These are phyloP conservation scores for Phyllotis vaccarum DNA, from an alignment of 2,797 vertebrate genomes.

Conservation along the genomic window DNA sequence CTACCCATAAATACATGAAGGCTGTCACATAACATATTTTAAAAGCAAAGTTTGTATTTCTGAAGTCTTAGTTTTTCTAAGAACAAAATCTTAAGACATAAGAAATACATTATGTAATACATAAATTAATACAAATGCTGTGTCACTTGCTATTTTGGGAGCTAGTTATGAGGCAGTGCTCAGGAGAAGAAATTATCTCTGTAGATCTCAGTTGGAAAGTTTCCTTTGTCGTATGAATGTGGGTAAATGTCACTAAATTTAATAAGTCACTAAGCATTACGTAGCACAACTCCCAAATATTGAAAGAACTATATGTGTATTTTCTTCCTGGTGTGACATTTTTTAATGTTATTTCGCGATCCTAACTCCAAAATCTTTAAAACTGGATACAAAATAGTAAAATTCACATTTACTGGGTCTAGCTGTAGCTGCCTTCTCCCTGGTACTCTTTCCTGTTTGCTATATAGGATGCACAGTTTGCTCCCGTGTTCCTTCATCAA, in stretches of 20 bases:
- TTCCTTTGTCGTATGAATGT: conserved; percentile 53
- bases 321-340: conserved; percentile 32
- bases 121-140: too few species aligned
- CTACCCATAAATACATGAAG: background rate
- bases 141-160: background rate
- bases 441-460: background rate
- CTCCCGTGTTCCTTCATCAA: background rate
- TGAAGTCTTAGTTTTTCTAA: conserved; percentile 50
- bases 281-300: conserved; percentile 7
- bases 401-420: background rate
- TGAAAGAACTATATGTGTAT: conserved; percentile 10
- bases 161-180: background rate
- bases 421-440: conserved; percentile 6
- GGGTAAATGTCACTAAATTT: conserved; percentile 30
- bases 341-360: conserved; percentile 21
- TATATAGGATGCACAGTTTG: background rate
- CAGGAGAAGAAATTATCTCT: background rate
- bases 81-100: conserved; percentile 44
- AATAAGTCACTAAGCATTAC: conserved; percentile 40
- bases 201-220: conserved; percentile 5
- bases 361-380: background rate
- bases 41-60: background rate
- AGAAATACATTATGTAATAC: conserved; percentile 22
- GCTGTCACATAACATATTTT: background rate
- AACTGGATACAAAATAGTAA: conserved; percentile 20